phyloP scores from a whole-genome alignment of 2,113 vertebrate species.

The Neolamprologus devosi region DNA sequence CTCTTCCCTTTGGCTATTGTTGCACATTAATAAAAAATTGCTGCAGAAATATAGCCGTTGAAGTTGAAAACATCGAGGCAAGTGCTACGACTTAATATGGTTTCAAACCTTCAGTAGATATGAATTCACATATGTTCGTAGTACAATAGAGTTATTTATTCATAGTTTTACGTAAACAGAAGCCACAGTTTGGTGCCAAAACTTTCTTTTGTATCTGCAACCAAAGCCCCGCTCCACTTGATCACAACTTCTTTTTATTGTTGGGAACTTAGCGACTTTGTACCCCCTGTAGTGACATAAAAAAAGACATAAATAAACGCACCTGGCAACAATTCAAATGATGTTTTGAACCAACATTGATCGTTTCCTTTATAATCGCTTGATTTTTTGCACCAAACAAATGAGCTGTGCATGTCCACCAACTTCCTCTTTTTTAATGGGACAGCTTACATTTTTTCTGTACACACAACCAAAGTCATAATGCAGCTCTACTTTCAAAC shows the following conservation, averaged over 20 bases:
- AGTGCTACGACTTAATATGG: background rate
- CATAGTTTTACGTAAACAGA: background rate
- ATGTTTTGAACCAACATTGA: background rate
- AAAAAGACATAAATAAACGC: background rate
- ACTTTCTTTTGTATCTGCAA: background rate
- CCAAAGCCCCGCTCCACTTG: background rate
- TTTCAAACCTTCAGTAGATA: background rate
- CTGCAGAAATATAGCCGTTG: accelerated
- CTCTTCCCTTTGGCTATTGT: background rate
- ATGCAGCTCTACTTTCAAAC: background rate
- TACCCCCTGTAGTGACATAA: background rate
- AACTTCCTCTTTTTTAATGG: background rate
- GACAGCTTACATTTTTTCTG: background rate
- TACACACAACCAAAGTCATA: background rate
- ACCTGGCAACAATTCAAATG: background rate
- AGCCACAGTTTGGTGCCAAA: background rate
- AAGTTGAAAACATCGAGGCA: background rate
- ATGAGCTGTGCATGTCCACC: background rate
- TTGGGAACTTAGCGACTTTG: background rate
- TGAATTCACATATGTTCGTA: accelerated
- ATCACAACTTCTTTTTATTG: background rate
- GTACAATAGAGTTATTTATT: background rate
- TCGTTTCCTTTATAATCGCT: background rate
- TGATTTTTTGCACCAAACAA: background rate
- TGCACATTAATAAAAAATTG: background rate